Conservation (phyloP, 2,888 invertebrate species). For the Drosophila melanosoma region DNA sequence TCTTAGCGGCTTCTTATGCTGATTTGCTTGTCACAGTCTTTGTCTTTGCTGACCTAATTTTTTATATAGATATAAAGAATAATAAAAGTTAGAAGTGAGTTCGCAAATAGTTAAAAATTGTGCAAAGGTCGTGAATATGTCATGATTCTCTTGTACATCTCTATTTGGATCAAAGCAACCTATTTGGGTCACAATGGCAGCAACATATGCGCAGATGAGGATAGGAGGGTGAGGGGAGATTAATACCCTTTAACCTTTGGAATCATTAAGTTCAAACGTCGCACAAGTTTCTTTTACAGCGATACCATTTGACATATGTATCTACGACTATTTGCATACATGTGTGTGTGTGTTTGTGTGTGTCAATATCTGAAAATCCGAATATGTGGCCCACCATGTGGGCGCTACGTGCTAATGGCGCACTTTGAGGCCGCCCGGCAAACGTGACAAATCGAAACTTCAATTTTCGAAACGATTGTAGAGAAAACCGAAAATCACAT, state of each 20-base stretch:
- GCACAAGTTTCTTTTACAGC: conserved; percentile 55
- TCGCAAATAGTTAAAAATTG: conserved; percentile 1
- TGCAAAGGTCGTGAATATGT: conserved; percentile 9
- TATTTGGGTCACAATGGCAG: conserved; percentile 42
- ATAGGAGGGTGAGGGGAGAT: not conserved
- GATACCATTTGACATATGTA: conserved; percentile 61
- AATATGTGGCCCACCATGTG: conserved; percentile 42
- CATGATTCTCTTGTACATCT: conserved; percentile 10
- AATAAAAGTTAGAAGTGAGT: not conserved
- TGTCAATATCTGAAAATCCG: conserved; percentile 38
- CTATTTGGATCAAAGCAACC: conserved; percentile 9
- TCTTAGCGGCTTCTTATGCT: not conserved
- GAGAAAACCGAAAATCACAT: conserved; percentile 35
- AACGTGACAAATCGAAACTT: conserved; percentile 51
- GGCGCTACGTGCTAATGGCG: conserved; percentile 67
- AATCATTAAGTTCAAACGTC: conserved; percentile 69
- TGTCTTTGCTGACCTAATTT: conserved; percentile 3
- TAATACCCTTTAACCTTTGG: conserved; percentile 61
- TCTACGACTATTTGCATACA: conserved; percentile 49
- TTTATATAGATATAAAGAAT: not conserved
- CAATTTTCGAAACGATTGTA: conserved; percentile 17
- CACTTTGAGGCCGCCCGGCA: conserved; percentile 20
- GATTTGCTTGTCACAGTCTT: not conserved
- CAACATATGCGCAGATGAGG: not conserved
- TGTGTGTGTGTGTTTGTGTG: conserved; percentile 9